These are phyloP conservation scores for Potamarius usumacintae DNA, from an alignment of 2,113 vertebrate genomes.

Conservation along the genomic window DNA sequence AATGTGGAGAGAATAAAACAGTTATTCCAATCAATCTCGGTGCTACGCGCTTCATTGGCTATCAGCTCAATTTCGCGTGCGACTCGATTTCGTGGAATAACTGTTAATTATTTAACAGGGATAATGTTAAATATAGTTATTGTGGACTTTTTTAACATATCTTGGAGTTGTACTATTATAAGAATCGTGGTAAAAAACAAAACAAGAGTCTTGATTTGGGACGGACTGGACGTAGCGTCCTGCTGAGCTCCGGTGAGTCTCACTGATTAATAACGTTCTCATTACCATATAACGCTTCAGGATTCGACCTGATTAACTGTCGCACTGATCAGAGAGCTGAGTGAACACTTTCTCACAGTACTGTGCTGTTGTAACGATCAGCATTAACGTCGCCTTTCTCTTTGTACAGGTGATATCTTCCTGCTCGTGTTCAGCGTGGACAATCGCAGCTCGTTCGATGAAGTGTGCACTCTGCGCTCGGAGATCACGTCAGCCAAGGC, in stretches of 20 bases:
- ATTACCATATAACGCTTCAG: not conserved
- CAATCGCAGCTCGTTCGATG: conserved; percentile 71
- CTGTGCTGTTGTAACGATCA: not conserved
- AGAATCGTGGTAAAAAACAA: too few species aligned
- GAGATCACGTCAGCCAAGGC: conserved; percentile 74
- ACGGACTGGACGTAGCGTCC: not conserved
- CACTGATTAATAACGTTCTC: not conserved
- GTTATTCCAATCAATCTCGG: too few species aligned
- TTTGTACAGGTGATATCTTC: conserved; percentile 72
- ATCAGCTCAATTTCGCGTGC: too few species aligned
- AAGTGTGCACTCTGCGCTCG: conserved; percentile 66
- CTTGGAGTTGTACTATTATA: too few species aligned
- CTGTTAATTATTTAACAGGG: too few species aligned
- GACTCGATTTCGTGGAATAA: too few species aligned
- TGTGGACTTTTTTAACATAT: too few species aligned
- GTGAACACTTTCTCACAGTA: not conserved
- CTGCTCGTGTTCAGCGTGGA: conserved; percentile 76
- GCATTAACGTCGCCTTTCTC: not conserved
- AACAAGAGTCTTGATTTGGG: too few species aligned
- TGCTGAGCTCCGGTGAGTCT: not conserved
- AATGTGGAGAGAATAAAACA: too few species aligned
- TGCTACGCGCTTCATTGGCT: too few species aligned
- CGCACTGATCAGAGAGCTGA: not conserved
- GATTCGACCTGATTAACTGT: not conserved
- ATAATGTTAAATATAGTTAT: too few species aligned